A percentile compares a stretch with the other conserved stretches of the same genome.
These are phyloP conservation scores for Scaptomyza cyrtandrae DNA, from an alignment of 2,888 invertebrate genomes.

Conservation along the genomic window DNA sequence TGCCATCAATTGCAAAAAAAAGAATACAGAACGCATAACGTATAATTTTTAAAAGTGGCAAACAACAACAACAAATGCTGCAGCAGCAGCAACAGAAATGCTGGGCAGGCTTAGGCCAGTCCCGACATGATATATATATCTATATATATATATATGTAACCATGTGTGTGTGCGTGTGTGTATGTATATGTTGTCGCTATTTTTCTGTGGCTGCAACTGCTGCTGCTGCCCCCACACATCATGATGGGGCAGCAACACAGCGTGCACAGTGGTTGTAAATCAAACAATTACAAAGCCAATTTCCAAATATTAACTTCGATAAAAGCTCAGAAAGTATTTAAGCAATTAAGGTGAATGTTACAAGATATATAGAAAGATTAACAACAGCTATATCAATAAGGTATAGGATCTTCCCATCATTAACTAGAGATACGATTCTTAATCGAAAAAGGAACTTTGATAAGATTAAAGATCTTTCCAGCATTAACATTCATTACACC, in stretches of 20 bases:
- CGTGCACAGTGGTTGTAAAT: conserved; percentile 33
- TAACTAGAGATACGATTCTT: too few species aligned
- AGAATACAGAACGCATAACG: conserved; percentile 57
- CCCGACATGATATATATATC: conserved; percentile 51
- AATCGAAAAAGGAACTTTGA: too few species aligned
- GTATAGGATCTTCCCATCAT: too few species aligned
- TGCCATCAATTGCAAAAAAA: conserved; percentile 73
- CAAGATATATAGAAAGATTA: too few species aligned
- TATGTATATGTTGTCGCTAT: conserved; percentile 11
- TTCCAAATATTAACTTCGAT: background rate
- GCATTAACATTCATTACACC: too few species aligned
- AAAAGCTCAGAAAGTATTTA: background rate
- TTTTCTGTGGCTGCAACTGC: conserved; percentile 34
- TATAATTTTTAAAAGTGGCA: conserved; percentile 80
- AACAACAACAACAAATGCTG: conserved; percentile 41
- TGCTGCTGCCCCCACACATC: conserved; percentile 58
- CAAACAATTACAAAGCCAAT: conserved; percentile 8
- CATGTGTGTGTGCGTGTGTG: conserved; percentile 11
- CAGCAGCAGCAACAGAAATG: conserved; percentile 33
- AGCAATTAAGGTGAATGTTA: too few species aligned
- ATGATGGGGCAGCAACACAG: conserved; percentile 55
- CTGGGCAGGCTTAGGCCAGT: conserved; percentile 52
- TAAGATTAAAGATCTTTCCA: too few species aligned
- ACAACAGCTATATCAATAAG: too few species aligned
- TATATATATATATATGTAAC: too few species aligned